These are phyloP conservation scores for Hesperophylax magnus DNA, from an alignment of 1,140 invertebrate genomes.

Conservation along the genomic window DNA sequence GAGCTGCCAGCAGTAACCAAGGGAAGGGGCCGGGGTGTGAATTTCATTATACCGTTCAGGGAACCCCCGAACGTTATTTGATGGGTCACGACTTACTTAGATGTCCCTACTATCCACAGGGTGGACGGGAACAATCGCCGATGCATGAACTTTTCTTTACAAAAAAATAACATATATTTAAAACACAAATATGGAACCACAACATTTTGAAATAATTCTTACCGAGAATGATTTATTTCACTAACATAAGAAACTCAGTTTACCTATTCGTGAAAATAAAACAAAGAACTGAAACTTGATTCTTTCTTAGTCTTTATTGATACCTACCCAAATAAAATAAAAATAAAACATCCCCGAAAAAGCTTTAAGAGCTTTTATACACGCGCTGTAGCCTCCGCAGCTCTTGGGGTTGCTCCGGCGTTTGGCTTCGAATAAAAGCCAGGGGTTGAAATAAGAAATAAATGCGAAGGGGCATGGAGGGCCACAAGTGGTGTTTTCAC, in stretches of 20 bases:
- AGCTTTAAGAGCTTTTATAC: slow-evolving; percentile 26
- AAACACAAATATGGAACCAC: too few species aligned
- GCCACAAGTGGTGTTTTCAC: slow-evolving; percentile 72
- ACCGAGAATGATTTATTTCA: too few species aligned
- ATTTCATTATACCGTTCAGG: slow-evolving; percentile 66
- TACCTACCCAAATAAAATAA: too few species aligned
- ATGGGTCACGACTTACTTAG: slow-evolving; percentile 54
- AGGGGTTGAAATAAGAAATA: slow-evolving; percentile 56
- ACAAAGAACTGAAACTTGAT: too few species aligned
- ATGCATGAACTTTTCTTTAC: too few species aligned
- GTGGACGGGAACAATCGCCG: background rate
- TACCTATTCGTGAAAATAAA: too few species aligned
- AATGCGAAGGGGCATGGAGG: slow-evolving; percentile 36
- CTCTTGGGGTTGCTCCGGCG: slow-evolving; percentile 47
- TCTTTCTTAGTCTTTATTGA: too few species aligned
- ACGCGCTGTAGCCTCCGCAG: slow-evolving; percentile 36
- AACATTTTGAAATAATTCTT: too few species aligned
- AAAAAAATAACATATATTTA: too few species aligned
- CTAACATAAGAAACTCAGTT: too few species aligned
- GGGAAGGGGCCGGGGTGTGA: slow-evolving; percentile 58
- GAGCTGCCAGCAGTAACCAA: slow-evolving; percentile 39
- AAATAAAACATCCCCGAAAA: background rate
- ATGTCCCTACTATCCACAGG: slow-evolving; percentile 16
- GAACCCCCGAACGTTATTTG: slow-evolving; percentile 61
- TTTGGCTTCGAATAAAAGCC: slow-evolving; percentile 55